Conservation (phyloP, 2,113 vertebrate species). For the Oplegnathus fasciatus region DNA sequence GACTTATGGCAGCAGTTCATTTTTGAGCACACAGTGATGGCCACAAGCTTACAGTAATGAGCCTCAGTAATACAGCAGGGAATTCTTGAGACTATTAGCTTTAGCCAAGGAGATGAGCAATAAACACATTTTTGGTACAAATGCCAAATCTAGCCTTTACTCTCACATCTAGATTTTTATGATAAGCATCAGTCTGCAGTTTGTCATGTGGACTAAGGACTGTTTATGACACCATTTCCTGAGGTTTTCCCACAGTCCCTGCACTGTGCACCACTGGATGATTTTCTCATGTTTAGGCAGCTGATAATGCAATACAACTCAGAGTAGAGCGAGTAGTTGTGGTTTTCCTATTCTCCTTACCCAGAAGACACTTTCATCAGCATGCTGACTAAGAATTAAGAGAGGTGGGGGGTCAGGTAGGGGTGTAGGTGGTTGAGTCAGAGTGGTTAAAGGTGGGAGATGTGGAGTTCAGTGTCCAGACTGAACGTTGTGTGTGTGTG, state of each 20-base stretch:
- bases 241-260: constrained; percentile 32
- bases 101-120: neutral
- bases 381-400: constrained; percentile 7
- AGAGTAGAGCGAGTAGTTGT: neutral
- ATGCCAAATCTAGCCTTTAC: constrained; percentile 13
- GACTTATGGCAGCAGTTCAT: neutral
- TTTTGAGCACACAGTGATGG: neutral
- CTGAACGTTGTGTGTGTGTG: neutral
- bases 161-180: neutral
- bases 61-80: neutral
- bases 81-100: neutral
- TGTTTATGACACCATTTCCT: constrained; percentile 4
- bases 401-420: neutral
- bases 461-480: constrained; percentile 21
- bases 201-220: neutral
- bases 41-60: neutral
- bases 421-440: neutral
- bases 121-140: neutral
- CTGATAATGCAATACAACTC: constrained; percentile 17
- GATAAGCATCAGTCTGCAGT: neutral
- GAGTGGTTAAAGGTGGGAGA: constrained; percentile 8
- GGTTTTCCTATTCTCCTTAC: constrained; percentile 18
- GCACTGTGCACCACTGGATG: neutral
- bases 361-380: constrained; percentile 17
- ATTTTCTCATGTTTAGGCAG: constrained; percentile 10